Conservation (phyloP, 2,888 invertebrate genomes). For the Habrosyne pyritoides region DNA sequence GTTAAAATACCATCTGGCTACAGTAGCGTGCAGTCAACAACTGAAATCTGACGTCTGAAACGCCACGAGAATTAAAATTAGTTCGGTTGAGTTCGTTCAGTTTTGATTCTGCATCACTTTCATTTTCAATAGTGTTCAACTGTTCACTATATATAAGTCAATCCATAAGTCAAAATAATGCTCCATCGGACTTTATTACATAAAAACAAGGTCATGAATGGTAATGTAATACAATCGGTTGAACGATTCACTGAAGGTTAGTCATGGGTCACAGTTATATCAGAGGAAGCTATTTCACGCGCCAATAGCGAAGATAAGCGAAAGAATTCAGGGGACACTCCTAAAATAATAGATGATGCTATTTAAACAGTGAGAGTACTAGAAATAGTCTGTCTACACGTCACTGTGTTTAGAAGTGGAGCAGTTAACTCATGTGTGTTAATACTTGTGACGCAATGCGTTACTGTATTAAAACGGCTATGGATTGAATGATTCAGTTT, state of each 20-base stretch:
- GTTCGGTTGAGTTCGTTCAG: constrained; percentile 58
- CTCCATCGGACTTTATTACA: neutral
- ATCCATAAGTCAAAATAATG: neutral
- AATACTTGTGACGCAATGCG: constrained; percentile 51
- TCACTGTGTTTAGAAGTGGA: constrained; percentile 58
- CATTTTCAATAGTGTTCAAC: constrained; percentile 36
- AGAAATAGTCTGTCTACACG: constrained; percentile 68
- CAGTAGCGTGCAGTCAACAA: constrained; percentile 71
- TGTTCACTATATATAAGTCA: constrained; percentile 27
- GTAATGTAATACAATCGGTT: constrained; percentile 16
- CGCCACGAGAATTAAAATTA: constrained; percentile 72
- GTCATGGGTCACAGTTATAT: constrained; percentile 33
- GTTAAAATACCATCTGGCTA: constrained; percentile 65
- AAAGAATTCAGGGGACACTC: constrained; percentile 65
- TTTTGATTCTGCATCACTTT: constrained; percentile 44
- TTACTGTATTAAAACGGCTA: constrained; percentile 37
- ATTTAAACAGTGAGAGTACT: constrained; percentile 67
- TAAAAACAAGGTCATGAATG: constrained; percentile 22
- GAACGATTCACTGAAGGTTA: constrained; percentile 21
- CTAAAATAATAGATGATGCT: constrained; percentile 73
- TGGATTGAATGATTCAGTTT: constrained; percentile 24
- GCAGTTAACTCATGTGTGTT: constrained; percentile 54
- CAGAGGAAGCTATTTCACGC: constrained; percentile 40
- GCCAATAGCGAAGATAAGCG: constrained; percentile 41
- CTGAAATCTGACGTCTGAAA: constrained; percentile 71